Conservation (phyloP, 2,888 invertebrate genomes). For the Luperina nickerlii region DNA sequence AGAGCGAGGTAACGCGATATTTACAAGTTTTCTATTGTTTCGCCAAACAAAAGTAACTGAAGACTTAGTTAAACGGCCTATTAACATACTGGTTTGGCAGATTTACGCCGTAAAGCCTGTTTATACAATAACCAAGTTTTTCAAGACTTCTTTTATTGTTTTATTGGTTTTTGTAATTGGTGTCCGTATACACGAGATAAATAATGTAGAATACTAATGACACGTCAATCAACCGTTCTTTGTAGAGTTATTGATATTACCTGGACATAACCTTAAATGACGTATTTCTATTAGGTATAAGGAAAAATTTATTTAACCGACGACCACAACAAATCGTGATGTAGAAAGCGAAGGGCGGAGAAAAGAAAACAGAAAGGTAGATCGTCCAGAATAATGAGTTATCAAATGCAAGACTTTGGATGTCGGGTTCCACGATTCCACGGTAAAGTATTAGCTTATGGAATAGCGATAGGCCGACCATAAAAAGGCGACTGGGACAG, state of each 20-base stretch:
- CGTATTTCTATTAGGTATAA: neutral
- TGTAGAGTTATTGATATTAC: conserved; percentile 10
- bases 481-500: neutral
- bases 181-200: conserved; percentile 23
- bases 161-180: conserved; percentile 30
- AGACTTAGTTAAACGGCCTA: conserved; percentile 45
- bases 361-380: neutral
- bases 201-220: conserved; percentile 25
- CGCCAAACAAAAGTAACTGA: conserved; percentile 52
- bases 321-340: too few species aligned
- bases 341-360: neutral
- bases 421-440: neutral
- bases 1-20: conserved; percentile 46
- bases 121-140: conserved; percentile 25
- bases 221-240: conserved; percentile 5
- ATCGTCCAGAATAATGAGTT: neutral
- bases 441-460: neutral
- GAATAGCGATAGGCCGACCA: neutral
- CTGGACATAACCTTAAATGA: neutral
- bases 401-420: neutral
- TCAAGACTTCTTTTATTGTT: conserved; percentile 34
- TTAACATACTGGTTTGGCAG: conserved; percentile 56
- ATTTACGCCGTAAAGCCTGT: conserved; percentile 30
- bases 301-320: neutral
- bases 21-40: conserved; percentile 52